A percentile compares a stretch with the other conserved stretches of the same genome.
Evolutionary conservation across 2,888 invertebrate genomes (phyloP).

Genomic region (Ornithoptera alexandrae): DNA sequence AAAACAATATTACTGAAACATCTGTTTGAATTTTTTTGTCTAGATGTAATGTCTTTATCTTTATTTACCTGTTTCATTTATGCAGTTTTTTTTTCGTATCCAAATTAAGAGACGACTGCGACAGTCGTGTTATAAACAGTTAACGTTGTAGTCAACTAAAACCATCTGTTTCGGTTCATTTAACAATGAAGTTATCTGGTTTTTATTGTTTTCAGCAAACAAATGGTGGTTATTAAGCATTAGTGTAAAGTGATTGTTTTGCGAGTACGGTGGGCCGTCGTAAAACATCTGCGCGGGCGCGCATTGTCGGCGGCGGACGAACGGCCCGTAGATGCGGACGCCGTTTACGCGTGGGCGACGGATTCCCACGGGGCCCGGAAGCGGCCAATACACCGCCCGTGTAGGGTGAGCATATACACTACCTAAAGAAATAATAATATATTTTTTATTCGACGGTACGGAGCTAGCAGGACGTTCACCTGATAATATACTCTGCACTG

Average conservation of each 20-base stretch:
- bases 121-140: neutral
- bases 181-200: neutral
- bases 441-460: no score
- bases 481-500: no score
- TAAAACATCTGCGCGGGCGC: slow-evolving; percentile 27
- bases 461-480: no score
- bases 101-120: no score
- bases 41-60: no score
- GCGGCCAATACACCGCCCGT: slow-evolving; percentile 12
- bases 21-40: no score
- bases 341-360: neutral
- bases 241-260: slow-evolving; percentile 9
- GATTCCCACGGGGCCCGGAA: slow-evolving; percentile 27
- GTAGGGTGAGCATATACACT: slow-evolving; percentile 15
- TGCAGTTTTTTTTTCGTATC: no score
- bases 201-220: slow-evolving; percentile 29
- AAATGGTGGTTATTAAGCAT: slow-evolving; percentile 18
- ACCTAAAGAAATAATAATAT: slow-evolving; percentile 15
- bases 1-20: no score
- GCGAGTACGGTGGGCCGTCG: neutral
- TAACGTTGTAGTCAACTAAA: neutral
- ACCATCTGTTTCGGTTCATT: slow-evolving; percentile 4
- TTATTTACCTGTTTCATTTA: no score
- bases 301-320: slow-evolving; percentile 35
- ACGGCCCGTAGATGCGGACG: slow-evolving; percentile 32